Percentiles rank a stretch among this genome's conserved stretches.
Conservation (phyloP, 2,113 vertebrate species). For the Panthera uncia region DNA sequence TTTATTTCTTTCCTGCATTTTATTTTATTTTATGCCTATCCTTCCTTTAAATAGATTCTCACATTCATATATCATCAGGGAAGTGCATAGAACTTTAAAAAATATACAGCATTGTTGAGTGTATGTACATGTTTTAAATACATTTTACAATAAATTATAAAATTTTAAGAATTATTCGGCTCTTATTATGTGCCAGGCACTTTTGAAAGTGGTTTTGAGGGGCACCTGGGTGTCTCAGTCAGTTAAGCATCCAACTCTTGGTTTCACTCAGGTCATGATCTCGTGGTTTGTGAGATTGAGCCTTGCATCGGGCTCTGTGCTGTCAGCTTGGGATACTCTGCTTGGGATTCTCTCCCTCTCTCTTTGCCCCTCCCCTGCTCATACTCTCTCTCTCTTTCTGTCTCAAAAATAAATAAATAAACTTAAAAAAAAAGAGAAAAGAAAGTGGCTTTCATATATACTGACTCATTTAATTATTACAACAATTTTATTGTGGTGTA, state of each 20-base stretch:
- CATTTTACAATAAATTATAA: not conserved
- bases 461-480: not conserved
- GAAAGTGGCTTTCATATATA: not conserved
- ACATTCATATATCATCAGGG: not conserved
- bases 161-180: not conserved
- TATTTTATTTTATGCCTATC: not conserved
- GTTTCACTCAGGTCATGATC: not conserved
- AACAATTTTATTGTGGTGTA: not conserved
- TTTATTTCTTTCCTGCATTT: not conserved
- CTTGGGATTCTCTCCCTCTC: not conserved
- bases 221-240: not conserved
- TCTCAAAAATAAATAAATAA: not conserved
- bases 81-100: not conserved
- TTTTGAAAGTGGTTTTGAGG: not conserved
- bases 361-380: rapidly evolving
- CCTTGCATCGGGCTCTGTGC: not conserved
- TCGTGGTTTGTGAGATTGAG: not conserved
- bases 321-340: not conserved
- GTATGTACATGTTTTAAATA: not conserved
- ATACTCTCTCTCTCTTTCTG: not conserved
- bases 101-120: not conserved
- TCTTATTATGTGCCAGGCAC: not conserved
- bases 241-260: not conserved
- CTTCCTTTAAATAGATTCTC: not conserved
- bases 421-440: not conserved